Conservation (phyloP, 1,140 invertebrate species). For the Hylyphantes graminicola region DNA sequence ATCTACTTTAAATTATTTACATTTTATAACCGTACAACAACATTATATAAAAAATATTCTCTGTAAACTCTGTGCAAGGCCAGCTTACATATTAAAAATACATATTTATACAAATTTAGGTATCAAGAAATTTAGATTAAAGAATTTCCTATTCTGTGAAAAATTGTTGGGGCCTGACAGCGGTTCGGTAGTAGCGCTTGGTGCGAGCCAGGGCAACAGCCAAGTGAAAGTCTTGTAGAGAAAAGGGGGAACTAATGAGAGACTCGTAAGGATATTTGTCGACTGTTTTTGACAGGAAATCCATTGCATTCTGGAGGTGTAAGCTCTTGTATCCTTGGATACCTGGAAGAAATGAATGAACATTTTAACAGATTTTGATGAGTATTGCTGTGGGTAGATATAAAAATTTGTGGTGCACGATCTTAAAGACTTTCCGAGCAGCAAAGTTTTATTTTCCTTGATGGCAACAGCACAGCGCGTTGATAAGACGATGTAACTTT, state of each 20-base stretch:
- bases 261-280: slow-evolving; percentile 46
- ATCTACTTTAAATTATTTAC: too few species aligned
- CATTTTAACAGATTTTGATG: background rate
- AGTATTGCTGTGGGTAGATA: too few species aligned
- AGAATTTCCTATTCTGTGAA: background rate
- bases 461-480: too few species aligned
- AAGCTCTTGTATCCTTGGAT: slow-evolving; percentile 39
- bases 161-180: slow-evolving; percentile 16
- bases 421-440: too few species aligned
- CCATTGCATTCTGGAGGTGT: slow-evolving; percentile 41
- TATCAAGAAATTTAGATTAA: background rate
- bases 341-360: slow-evolving; percentile 15
- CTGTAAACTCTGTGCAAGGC: slow-evolving; percentile 14
- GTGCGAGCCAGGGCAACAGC: slow-evolving; percentile 42
- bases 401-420: too few species aligned
- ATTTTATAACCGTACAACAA: background rate
- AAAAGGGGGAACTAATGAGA: slow-evolving; percentile 35
- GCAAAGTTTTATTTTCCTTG: too few species aligned
- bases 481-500: too few species aligned
- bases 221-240: slow-evolving; percentile 51
- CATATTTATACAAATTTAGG: background rate
- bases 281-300: slow-evolving; percentile 41
- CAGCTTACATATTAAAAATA: slow-evolving; percentile 24
- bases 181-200: slow-evolving; percentile 44
- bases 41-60: background rate